Conservation (phyloP, 2,888 invertebrate genomes). For the Lithodes maja region DNA sequence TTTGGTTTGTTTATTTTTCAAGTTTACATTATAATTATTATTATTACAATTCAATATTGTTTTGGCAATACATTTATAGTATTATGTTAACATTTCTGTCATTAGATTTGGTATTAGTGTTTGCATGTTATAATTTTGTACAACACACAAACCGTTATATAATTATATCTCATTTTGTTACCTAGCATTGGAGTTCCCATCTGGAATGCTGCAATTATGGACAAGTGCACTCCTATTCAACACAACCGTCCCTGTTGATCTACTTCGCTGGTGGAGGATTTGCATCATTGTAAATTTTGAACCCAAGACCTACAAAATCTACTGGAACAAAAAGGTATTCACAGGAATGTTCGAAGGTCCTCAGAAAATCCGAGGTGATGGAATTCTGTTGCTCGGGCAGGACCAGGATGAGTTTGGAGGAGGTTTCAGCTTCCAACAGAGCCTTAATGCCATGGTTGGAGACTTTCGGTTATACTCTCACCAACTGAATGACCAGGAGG, state of each 20-base stretch:
- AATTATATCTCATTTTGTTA: too few relatives aligned
- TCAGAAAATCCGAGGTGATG: neutral
- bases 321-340: slow-evolving; percentile 7
- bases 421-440: slow-evolving; percentile 16
- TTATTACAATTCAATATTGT: too few relatives aligned
- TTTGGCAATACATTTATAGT: too few relatives aligned
- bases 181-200: too few relatives aligned
- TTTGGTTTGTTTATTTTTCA: too few relatives aligned
- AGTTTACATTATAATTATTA: too few relatives aligned
- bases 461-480: slow-evolving; percentile 16
- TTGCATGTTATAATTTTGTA: too few relatives aligned
- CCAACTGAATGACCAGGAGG: slow-evolving; percentile 8
- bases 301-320: neutral
- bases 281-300: neutral
- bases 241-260: neutral
- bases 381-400: slow-evolving; percentile 2
- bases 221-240: neutral
- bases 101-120: too few relatives aligned
- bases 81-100: too few relatives aligned
- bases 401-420: slow-evolving; percentile 28
- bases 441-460: slow-evolving; percentile 5
- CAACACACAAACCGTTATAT: too few relatives aligned
- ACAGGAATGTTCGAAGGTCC: neutral
- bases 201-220: too few relatives aligned
- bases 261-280: slow-evolving; percentile 28